Percentiles rank a stretch among this genome's conserved stretches.
Conservation (phyloP, 2,113 vertebrate species). For the Syrmaticus mikado region DNA sequence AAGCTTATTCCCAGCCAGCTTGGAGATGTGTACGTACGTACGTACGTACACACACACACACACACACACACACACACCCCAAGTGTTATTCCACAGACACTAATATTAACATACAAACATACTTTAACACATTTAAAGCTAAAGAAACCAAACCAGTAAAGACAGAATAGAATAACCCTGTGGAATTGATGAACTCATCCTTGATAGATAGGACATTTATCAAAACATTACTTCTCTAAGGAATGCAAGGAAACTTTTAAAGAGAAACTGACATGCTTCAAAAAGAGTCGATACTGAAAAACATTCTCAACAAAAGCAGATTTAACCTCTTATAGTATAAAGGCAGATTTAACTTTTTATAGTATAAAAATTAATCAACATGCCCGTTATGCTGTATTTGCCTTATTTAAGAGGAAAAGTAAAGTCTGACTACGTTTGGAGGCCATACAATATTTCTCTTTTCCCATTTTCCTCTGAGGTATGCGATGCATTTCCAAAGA, state of each 20-base stretch:
- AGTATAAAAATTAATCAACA: neutral
- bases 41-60: no score
- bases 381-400: neutral
- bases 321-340: neutral
- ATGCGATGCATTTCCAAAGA: neutral
- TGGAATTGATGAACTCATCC: neutral
- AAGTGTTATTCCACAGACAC: neutral
- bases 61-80: neutral
- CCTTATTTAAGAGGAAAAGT: constrained; percentile 12
- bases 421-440: neutral
- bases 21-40: no score
- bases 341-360: neutral
- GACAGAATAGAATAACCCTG: neutral
- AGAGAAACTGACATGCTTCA: neutral
- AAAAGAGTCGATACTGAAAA: neutral
- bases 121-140: neutral
- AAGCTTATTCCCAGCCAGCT: neutral
- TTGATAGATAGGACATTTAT: neutral
- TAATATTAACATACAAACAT: constrained; percentile 9
- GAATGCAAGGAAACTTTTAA: neutral
- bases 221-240: neutral
- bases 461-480: neutral
- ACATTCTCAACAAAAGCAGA: neutral
- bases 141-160: neutral
- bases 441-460: neutral